Evolutionary conservation across 2,888 invertebrate species (phyloP).

Genomic region (Polietes domitor): DNA sequence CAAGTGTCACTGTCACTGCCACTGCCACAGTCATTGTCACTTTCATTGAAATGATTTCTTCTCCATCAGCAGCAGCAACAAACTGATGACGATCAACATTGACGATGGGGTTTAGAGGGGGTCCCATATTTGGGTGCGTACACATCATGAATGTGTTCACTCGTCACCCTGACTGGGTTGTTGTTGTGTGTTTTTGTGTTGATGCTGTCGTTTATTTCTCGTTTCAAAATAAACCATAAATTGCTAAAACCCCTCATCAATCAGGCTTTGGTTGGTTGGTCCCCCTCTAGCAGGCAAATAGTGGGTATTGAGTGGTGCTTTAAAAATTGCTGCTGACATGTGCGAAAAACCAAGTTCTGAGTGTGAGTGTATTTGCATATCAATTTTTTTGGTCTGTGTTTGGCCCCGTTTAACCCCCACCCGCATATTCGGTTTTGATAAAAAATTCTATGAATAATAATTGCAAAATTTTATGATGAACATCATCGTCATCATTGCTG

Average conservation of each 20-base stretch:
- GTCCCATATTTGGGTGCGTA: no score
- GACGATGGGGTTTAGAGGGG: conserved; percentile 10
- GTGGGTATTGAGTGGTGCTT: conserved; percentile 3
- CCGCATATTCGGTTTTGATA: neutral
- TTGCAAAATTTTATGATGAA: neutral
- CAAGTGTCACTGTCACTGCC: conserved; percentile 53
- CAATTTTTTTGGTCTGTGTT: no score
- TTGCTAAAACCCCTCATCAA: neutral
- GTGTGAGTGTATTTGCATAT: neutral
- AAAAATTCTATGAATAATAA: conserved; percentile 32
- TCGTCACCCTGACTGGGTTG: no score
- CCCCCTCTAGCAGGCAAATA: neutral
- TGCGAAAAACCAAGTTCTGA: conserved; percentile 21
- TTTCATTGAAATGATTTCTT: conserved; percentile 53
- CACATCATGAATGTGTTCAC: no score
- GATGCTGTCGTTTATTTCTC: conserved; percentile 13
- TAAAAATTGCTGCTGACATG: conserved; percentile 20
- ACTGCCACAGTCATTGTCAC: conserved; percentile 59
- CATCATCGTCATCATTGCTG: neutral
- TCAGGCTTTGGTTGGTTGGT: neutral
- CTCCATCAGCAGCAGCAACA: conserved; percentile 14
- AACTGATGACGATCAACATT: conserved; percentile 28
- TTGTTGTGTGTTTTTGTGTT: neutral
- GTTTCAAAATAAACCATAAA: neutral
- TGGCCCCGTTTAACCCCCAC: no score